Conservation (phyloP, 2,113 vertebrate species). For the Cynopterus brachyotis region DNA sequence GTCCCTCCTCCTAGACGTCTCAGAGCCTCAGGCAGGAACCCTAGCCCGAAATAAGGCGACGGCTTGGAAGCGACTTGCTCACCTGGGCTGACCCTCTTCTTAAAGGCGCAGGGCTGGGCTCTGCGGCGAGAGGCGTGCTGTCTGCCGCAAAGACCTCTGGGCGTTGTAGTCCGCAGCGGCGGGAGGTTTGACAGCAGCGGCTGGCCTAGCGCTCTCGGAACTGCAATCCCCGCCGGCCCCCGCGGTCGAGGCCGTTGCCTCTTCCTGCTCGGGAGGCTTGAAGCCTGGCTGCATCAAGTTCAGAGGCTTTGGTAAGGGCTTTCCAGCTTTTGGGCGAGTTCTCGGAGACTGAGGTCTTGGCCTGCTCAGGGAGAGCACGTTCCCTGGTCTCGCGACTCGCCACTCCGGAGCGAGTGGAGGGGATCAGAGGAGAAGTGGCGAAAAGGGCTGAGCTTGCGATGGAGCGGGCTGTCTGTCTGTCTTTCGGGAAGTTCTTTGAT, state of each 20-base stretch:
- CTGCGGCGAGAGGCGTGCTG: rapidly evolving
- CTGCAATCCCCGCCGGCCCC: conserved; percentile 65
- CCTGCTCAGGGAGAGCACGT: not conserved
- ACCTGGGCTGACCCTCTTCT: rapidly evolving
- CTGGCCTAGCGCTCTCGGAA: not conserved
- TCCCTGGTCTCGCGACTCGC: not conserved
- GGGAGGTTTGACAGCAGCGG: not conserved
- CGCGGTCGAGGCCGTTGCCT: not conserved
- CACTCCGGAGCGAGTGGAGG: not conserved
- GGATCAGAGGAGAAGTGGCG: not conserved
- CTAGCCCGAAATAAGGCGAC: rapidly evolving
- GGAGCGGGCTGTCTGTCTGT: conserved; percentile 19
- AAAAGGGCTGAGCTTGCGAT: not conserved
- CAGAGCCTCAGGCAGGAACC: rapidly evolving
- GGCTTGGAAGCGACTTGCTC: rapidly evolving
- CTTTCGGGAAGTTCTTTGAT: not conserved
- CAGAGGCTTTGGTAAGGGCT: not conserved
- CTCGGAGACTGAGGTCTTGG: not conserved
- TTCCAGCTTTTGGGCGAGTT: not conserved
- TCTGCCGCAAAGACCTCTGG: conserved; percentile 41
- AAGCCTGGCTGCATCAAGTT: not conserved
- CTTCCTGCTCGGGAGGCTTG: conserved; percentile 59
- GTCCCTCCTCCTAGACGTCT: not conserved
- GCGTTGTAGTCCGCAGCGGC: conserved; percentile 53
- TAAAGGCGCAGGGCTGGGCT: rapidly evolving